Base-by-base conservation (phyloP, 2,797 vertebrate genomes). In the Pitangus sulphuratus region DNA sequence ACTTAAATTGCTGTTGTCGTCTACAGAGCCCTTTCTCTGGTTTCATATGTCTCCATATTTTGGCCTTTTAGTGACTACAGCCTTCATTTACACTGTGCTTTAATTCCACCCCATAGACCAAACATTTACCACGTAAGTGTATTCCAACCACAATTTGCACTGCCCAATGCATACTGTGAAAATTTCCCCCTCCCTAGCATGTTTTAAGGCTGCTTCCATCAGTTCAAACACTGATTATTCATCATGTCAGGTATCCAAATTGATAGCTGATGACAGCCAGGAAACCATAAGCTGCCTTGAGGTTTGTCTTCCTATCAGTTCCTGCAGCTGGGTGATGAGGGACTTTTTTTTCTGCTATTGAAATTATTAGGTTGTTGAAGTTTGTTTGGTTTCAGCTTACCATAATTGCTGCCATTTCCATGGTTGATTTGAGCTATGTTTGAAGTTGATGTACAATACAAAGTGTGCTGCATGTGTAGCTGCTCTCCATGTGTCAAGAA, bases 401-500 rank as follows among this genome's bases (percentile, higher is more conserved):
- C 71, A 47, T 89, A 95, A 95, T 86, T 95, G 87, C 94, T 96
- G 86, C 96, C 94, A 87, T 94, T 96, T 91, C 88, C 78, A 96
- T 2, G 53, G 93, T 91, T 95, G 96, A 96, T 76, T 93, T 78
- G 78, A 80, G 35, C 71, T 95, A 75, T 84, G 83, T 92, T 96
- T 96, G 94, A 97, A 96, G 94, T 70, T 94, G 92, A 96, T 11
- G 37, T 91, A 76, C 65, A 90, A 91, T 92, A 84, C 77, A 65
- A 96, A 97, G 94, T 71, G 71, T 53, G 65, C 89, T 95, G 85
- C 87, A 40, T 84, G 70, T 74, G 80, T 94, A 91, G 91, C 93
- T 96, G 89, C 68, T 96, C 74, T 84, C 84, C 94, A 87, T n/a
- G 89, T 94, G 96, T 95, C 95, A 97, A 95, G 90, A 90, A 93